phyloP scores from a whole-genome alignment of 2,113 vertebrate species.

The Athene cunicularia region DNA sequence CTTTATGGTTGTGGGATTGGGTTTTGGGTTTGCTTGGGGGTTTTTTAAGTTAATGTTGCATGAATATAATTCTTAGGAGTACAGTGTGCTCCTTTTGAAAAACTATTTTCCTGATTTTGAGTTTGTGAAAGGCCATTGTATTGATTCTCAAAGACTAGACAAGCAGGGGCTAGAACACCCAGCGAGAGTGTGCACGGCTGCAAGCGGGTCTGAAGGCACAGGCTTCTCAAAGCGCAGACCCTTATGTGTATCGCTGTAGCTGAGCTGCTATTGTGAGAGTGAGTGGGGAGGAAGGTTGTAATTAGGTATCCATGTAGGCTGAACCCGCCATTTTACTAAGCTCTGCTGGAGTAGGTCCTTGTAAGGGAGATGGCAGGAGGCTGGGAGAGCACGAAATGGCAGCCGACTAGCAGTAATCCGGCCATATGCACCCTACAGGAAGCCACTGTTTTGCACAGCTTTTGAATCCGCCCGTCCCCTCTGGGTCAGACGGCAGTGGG shows the following conservation, averaged over 20 bases:
- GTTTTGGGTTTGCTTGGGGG: neutral
- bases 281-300: slow-evolving; percentile 58
- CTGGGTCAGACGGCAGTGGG: neutral
- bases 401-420: slow-evolving; percentile 61
- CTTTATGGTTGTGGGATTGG: neutral
- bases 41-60: neutral
- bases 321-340: slow-evolving; percentile 64
- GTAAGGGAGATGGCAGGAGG: slow-evolving; percentile 66
- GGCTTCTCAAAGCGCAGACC: neutral
- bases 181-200: neutral
- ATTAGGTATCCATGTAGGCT: slow-evolving; percentile 57
- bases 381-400: slow-evolving; percentile 66
- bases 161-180: neutral
- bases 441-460: slow-evolving; percentile 35
- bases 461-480: slow-evolving; percentile 33
- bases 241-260: neutral
- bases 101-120: neutral
- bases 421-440: slow-evolving; percentile 65
- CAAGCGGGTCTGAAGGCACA: neutral
- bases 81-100: neutral
- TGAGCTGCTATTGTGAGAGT: slow-evolving; percentile 18
- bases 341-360: slow-evolving; percentile 63
- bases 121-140: slow-evolving; percentile 19
- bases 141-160: neutral
- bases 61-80: neutral